Base-by-base conservation (phyloP, 2,888 invertebrate genomes). In the Bibio marci region DNA sequence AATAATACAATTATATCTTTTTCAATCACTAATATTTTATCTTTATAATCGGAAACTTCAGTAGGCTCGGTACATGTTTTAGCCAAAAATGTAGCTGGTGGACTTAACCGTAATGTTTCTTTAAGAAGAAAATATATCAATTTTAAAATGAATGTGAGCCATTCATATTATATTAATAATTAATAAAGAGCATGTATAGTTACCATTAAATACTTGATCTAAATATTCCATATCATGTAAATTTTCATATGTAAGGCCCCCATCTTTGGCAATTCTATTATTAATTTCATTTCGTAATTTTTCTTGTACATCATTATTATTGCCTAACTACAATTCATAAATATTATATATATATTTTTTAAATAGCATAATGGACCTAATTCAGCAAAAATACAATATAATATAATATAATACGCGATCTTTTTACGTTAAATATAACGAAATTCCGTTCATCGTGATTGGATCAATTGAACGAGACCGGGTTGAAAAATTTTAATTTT, bases 171-270 rank as follows among this genome's bases (percentile, higher is more conserved):
- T 22, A 6, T 8, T 4, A 4, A 22, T n/a, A n/a, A n/a, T n/a
- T n/a, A n/a, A n/a, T n/a, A n/a, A n/a, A n/a, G n/a, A n/a, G n/a
- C n/a, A n/a, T n/a, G 7, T 26, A 26, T 26, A 49, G n/a, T n/a
- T 38, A 59, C 60, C 59, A 39, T 54, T 49, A 3, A 61, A 10
- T 37, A 58, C 58, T 22, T 56, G 56, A 45, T 59, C 59, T 35
- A 59, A 41, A 28, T 52, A 58, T 2, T 53, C 49, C 34, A 61
- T 26, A 0, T 57, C 55, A n/a, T 46, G 45, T 1, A 59, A 39
- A 14, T 46, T 49, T 0, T 60, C 60, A 39, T 54, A 59, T 3
- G 48, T 47, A 3, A 58, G 33, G 15, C 43, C 42, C 1, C 35
- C 36, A 4, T 50, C 47, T 6, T 44, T 27, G 3, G 44, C 38